Evolutionary conservation across 1,140 invertebrate genomes (phyloP).

Genomic region (Muscidifurax raptorellus): DNA sequence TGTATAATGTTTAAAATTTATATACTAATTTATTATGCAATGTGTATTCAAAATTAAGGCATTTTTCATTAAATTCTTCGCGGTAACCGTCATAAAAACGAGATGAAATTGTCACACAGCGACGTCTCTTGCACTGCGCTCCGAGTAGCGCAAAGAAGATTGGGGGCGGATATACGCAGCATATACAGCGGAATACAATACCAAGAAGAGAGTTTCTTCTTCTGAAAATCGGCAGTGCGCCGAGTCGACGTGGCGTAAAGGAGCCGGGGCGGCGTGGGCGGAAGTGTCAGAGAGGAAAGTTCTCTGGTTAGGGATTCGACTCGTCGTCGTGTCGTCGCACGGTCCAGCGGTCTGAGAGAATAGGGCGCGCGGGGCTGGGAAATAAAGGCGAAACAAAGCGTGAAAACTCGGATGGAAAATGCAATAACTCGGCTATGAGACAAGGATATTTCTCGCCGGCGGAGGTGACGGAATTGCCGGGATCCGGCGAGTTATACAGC

Average conservation of each 20-base stretch:
- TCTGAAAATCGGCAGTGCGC: neutral
- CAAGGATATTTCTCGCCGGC: slow-evolving; percentile 59
- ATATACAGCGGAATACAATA: neutral
- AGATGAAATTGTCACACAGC: slow-evolving; percentile 14
- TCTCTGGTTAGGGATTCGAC: neutral
- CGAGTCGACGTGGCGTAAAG: slow-evolving; percentile 12
- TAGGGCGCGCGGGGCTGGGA: slow-evolving; percentile 42
- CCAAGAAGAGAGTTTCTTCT: neutral
- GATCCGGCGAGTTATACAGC: neutral
- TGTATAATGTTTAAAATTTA: too few relatives aligned
- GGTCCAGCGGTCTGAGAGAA: slow-evolving; percentile 42
- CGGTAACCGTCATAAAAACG: neutral
- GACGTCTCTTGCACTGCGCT: too few relatives aligned
- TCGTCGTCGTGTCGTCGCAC: neutral
- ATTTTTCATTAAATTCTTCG: neutral
- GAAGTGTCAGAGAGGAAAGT: slow-evolving; percentile 37
- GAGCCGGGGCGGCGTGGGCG: too few relatives aligned
- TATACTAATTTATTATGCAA: too few relatives aligned
- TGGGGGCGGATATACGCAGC: neutral
- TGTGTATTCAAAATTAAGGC: neutral
- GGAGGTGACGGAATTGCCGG: slow-evolving; percentile 17
- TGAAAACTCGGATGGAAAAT: slow-evolving; percentile 68
- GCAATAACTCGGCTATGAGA: slow-evolving; percentile 66
- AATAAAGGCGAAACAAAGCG: slow-evolving; percentile 70
- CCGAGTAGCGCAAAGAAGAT: neutral